Percentiles rank a stretch among this genome's conserved stretches.
phyloP scores from a whole-genome alignment of 2,888 invertebrate genomes.

The Kuschelorhynchus macadamiae region DNA sequence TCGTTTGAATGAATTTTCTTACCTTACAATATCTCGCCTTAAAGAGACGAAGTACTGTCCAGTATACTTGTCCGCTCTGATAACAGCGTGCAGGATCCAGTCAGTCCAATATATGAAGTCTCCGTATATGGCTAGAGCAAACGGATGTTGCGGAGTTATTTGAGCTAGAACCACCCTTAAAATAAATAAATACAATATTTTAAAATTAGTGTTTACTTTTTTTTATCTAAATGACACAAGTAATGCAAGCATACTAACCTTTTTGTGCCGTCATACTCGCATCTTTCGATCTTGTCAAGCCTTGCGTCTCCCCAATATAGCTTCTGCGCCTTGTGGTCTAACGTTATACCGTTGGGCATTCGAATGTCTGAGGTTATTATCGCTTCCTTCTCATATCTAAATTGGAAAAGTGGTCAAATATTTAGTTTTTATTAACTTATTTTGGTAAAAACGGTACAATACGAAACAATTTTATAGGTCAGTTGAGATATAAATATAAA shows the following conservation, averaged over 20 bases:
- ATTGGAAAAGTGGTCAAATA: no score
- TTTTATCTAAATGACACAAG: no score
- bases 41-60: conserved; percentile 80
- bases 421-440: no score
- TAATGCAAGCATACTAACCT: conserved; percentile 62
- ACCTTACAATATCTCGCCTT: conserved; percentile 81
- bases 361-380: conserved; percentile 84
- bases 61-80: conserved; percentile 84
- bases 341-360: conserved; percentile 88
- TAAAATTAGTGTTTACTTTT: no score
- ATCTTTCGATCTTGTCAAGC: conserved; percentile 86
- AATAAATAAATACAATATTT: conserved; percentile 5
- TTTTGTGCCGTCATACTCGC: conserved; percentile 84
- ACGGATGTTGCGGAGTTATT: conserved; percentile 86
- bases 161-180: conserved; percentile 73
- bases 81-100: conserved; percentile 88
- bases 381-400: conserved; percentile 74
- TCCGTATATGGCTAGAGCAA: conserved; percentile 86
- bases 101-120: conserved; percentile 92
- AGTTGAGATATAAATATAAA: no score
- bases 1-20: conserved; percentile 60
- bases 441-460: no score
- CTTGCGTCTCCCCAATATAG: conserved; percentile 90
- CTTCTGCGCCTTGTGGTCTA: conserved; percentile 82
- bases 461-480: no score